phyloP scores from a whole-genome alignment of 2,888 invertebrate species.

The Eremobia ochroleuca region DNA sequence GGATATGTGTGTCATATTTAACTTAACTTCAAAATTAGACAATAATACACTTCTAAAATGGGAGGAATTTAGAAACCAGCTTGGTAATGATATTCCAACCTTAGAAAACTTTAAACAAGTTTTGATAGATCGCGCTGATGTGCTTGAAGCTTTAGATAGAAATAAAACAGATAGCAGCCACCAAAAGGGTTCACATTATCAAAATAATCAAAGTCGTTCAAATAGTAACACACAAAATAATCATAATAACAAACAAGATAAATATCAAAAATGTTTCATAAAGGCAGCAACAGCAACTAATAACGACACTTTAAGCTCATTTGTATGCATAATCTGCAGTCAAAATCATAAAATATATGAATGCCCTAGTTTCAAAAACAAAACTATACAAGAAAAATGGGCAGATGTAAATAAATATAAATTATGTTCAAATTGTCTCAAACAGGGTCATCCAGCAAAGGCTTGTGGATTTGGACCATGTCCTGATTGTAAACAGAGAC shows the following conservation, averaged over 20 bases:
- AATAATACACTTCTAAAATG: slow-evolving; percentile 1
- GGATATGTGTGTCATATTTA: neutral
- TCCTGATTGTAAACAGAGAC: neutral
- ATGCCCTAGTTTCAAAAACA: neutral
- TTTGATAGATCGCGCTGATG: neutral
- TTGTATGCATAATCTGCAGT: neutral
- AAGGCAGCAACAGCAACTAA: neutral
- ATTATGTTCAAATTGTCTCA: neutral
- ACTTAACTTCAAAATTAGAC: neutral
- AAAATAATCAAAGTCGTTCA: no score
- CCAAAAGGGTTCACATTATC: neutral
- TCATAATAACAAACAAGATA: neutral
- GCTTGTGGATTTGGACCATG: neutral
- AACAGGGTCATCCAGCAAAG: neutral
- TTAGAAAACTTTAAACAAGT: neutral
- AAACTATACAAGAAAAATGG: neutral
- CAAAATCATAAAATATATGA: no score
- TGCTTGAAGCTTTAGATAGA: neutral
- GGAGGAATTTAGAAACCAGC: slow-evolving; percentile 7
- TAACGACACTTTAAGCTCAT: neutral
- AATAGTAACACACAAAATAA: neutral
- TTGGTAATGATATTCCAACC: neutral
- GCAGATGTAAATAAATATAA: slow-evolving; percentile 4
- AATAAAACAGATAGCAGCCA: neutral
- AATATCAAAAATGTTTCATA: neutral